Evolutionary conservation across 2,113 vertebrate species (phyloP), one percentile per base, ranked within the genome.

Genomic region (Alouatta palliata): DNA sequence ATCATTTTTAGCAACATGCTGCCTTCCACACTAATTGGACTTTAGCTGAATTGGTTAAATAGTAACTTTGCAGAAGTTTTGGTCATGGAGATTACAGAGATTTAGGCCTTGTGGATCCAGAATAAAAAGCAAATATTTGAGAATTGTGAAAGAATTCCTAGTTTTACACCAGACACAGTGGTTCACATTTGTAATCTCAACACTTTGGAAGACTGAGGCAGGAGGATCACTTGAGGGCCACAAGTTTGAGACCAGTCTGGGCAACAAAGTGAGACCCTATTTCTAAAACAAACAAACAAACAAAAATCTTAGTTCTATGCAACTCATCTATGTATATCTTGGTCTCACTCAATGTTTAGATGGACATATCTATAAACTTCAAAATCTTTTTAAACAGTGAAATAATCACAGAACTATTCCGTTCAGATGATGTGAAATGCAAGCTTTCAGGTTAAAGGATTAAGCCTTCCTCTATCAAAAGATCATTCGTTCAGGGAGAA

Each of bases 361-460:
- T 32, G 20, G 40, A 87, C 23, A 8, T 52, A 71, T 45, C 45
- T 79, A 37, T 9, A 14, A n/a, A 56, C 37, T 88, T 70, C 13
- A 66, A 80, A 92, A 68, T 92, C 64, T 58, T 87, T 68, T 92
- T 90, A n/a, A 91, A 43, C n/a, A 80, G n/a, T 89, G 61, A 91
- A 91, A 40, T 75, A 45, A 80, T n/a, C 45, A 52, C 27, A 92
- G 23, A 91, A 85, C 30, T 83, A 76, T 87, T 77, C 27, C 64
- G 12, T 76, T 71, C 25, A 77, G 58, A 37, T 88, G 58, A 17
- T 86, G 21, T 52, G 27, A 86, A 66, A 73, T 23, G 19, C 40
- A 82, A 66, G 35, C 8, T 49, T 76, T 87, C 35, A 32, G 16
- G 3, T 17, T 77, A 47, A 93, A 94, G 47, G 12, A 75, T 71